Evolutionary conservation across 2,888 invertebrate genomes (phyloP).

Genomic region (Brachyopa scutellaris): DNA sequence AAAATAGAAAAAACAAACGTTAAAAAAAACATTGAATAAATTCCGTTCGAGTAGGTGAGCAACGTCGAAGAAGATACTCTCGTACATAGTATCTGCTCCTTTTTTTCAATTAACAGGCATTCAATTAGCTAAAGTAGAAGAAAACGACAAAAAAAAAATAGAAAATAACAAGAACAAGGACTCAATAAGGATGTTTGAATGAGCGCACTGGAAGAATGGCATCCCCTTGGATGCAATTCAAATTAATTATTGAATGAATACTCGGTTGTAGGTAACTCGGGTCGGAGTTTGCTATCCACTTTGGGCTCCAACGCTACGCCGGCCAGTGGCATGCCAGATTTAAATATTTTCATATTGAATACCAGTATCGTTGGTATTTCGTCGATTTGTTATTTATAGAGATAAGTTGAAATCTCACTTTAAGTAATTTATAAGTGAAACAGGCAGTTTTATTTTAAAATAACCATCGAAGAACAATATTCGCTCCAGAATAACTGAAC

Average conservation of each 20-base stretch:
- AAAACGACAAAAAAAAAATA: neutral
- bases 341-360: neutral
- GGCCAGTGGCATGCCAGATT: too few relatives aligned
- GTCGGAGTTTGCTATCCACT: too few relatives aligned
- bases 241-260: neutral
- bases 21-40: neutral
- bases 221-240: neutral
- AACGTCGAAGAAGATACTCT: neutral
- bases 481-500: too few relatives aligned
- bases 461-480: too few relatives aligned
- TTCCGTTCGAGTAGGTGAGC: slow-evolving; percentile 16
- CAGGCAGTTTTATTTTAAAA: too few relatives aligned
- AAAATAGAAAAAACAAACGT: neutral
- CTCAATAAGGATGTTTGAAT: neutral
- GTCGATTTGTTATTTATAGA: too few relatives aligned
- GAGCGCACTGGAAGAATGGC: neutral
- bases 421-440: too few relatives aligned
- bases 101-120: slow-evolving; percentile 34
- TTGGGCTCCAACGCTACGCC: too few relatives aligned
- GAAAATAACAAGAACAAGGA: too few relatives aligned
- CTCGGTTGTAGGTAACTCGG: too few relatives aligned
- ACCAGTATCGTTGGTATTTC: too few relatives aligned
- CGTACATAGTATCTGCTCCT: neutral
- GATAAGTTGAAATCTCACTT: too few relatives aligned
- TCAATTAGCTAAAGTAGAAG: slow-evolving; percentile 22